phyloP scores from a whole-genome alignment of 2,888 invertebrate genomes.

The Cataglyphis cursor region DNA sequence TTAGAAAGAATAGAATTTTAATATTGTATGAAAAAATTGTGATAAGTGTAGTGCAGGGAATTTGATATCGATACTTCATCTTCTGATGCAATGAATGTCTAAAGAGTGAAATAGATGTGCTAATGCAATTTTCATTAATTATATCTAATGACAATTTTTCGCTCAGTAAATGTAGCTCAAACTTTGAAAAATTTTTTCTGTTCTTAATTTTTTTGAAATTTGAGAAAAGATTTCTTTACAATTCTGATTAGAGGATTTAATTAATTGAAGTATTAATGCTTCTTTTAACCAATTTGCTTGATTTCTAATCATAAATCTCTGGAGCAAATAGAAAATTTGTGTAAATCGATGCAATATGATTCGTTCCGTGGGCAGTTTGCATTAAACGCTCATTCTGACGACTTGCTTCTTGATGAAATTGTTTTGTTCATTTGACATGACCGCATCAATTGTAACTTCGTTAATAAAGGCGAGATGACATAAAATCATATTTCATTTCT shows the following conservation, averaged over 20 bases:
- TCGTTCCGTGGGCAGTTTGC: background rate
- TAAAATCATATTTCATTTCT: background rate
- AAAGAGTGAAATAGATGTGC: background rate
- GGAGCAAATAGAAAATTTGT: conserved; percentile 1
- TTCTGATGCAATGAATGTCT: conserved; percentile 24
- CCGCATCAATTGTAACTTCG: background rate
- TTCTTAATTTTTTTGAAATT: conserved; percentile 4
- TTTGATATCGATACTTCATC: background rate
- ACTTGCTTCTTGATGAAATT: conserved; percentile 19
- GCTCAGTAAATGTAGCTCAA: background rate
- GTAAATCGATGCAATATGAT: conserved; percentile 33
- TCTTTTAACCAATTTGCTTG: background rate
- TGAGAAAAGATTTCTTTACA: background rate
- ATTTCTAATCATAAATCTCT: background rate
- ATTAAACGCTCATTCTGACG: background rate
- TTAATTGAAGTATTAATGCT: background rate
- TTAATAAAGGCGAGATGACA: background rate
- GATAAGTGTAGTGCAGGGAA: background rate
- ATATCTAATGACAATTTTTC: background rate
- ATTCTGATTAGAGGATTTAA: background rate
- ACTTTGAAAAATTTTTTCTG: background rate
- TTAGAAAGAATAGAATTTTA: background rate
- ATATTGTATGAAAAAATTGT: background rate
- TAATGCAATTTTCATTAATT: background rate
- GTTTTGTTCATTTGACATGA: background rate